Base-by-base conservation (phyloP, 1,140 invertebrate genomes). In the Orius insidiosus region DNA sequence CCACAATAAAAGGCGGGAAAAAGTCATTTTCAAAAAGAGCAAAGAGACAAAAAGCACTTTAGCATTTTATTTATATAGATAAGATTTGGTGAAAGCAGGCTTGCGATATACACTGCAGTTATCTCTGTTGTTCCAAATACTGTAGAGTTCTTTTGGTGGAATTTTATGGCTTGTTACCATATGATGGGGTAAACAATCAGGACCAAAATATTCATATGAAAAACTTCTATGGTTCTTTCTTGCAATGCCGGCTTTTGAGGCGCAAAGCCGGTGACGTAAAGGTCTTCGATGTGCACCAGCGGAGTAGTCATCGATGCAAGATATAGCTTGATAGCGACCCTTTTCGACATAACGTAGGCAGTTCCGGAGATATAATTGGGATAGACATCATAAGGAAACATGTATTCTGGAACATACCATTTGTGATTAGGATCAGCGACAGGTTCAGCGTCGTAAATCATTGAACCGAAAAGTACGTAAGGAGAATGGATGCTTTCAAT, bases 281-380 rank as follows among this genome's bases (percentile, higher is more conserved):
- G 78, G 58, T 90, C 87, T 58, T 92, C 87, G 14, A 87, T 59
- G 56, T 85, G 79, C 50, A 87, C 71, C 30, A 84, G 64, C 5
- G 74, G 71, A 7, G 76, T 81, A 35, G 62, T 61, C 1, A 85
- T 56, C 0, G 84, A 75, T 9, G 75, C 71, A 13, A 71, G 58
- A 56, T 82, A 85, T 6, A 90, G 63, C 47, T 67, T 73, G 15
- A 57, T 56, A 5, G 75, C 76, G 1, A 81, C 68, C 56, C 75
- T 72, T 9, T 71, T 60, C 11, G 79, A 81, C 64, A 88, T 72
- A 1, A 82, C 70, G 63, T 89, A 90, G 1, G 76, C 81, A 8
- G 83, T 84, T 9, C 85, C 86, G 0, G 83, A 85, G 43, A 89
- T 61, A 63, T 89, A 89, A 49, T 76, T 73, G 3, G 85, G 85